Percentiles rank a stretch among this genome's conserved stretches.
Evolutionary conservation across 2,888 invertebrate species (phyloP).

Genomic region (Ashinkailepas kermadecensis): DNA sequence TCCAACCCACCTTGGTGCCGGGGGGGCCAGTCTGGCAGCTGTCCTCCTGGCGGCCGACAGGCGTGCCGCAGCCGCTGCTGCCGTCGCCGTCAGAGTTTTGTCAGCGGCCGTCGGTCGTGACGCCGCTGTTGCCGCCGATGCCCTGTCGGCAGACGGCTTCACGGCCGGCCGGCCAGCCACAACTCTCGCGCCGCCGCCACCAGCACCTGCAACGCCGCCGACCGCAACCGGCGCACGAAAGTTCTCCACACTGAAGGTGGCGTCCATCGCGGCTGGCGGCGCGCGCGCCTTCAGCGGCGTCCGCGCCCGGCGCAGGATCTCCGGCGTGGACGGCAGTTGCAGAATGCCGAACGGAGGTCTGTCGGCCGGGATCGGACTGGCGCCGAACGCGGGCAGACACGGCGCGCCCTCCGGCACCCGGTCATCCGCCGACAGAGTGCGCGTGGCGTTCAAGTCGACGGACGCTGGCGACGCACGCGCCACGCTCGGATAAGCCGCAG

Average conservation of each 20-base stretch:
- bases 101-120: neutral
- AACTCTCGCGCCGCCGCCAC: neutral
- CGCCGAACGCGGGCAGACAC: neutral
- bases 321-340: conserved; percentile 10
- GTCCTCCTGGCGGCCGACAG: neutral
- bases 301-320: conserved; percentile 5
- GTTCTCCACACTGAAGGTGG: neutral
- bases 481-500: too few species aligned
- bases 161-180: neutral
- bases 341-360: neutral
- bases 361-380: neutral
- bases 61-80: neutral
- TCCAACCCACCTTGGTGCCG: neutral
- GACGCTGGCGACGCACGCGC: neutral
- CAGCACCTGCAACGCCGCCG: neutral
- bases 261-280: neutral
- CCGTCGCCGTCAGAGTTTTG: neutral
- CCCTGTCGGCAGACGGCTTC: neutral
- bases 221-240: neutral
- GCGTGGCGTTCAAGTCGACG: neutral
- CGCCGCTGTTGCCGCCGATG: neutral
- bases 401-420: too few species aligned
- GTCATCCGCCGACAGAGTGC: neutral
- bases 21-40: neutral
- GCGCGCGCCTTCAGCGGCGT: conserved; percentile 5